These are phyloP conservation scores for Pocota personata DNA, from an alignment of 2,888 invertebrate genomes.

Conservation along the genomic window DNA sequence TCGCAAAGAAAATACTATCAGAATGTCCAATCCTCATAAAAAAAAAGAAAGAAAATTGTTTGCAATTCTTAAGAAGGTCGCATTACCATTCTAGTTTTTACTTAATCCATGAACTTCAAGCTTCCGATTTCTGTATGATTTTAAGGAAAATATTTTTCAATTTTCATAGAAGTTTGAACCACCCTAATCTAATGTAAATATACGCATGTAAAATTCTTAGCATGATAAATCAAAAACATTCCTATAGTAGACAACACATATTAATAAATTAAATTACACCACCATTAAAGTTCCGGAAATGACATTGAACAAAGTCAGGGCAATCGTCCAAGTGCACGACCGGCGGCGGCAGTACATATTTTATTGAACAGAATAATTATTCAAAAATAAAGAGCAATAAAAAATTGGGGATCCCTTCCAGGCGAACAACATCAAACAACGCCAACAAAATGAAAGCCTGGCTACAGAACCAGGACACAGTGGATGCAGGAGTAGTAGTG, in stretches of 20 bases:
- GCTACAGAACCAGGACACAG: background rate
- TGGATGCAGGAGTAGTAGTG: background rate
- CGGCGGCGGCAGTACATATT: slow-evolving; percentile 21
- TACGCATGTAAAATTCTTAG: too few relatives aligned
- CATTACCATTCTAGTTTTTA: too few relatives aligned
- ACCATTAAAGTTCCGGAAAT: slow-evolving; percentile 40
- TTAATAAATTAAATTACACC: slow-evolving; percentile 53
- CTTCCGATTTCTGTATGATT: too few relatives aligned
- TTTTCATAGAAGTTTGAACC: too few relatives aligned
- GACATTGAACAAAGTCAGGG: slow-evolving; percentile 59
- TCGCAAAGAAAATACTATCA: too few relatives aligned
- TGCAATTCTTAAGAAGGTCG: too few relatives aligned
- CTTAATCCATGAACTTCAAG: too few relatives aligned
- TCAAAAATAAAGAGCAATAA: slow-evolving; percentile 47
- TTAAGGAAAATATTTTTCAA: too few relatives aligned
- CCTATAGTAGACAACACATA: slow-evolving; percentile 23
- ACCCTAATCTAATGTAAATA: too few relatives aligned
- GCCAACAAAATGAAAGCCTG: background rate
- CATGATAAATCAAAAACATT: slow-evolving; percentile 13
- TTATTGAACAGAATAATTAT: slow-evolving; percentile 62
- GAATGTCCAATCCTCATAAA: too few relatives aligned
- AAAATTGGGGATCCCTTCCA: slow-evolving; percentile 26
- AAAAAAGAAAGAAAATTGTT: too few relatives aligned
- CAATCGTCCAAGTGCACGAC: slow-evolving; percentile 46
- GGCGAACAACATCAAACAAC: slow-evolving; percentile 2